Conservation (phyloP, 1,140 invertebrate species). For the Colletes gigas region DNA sequence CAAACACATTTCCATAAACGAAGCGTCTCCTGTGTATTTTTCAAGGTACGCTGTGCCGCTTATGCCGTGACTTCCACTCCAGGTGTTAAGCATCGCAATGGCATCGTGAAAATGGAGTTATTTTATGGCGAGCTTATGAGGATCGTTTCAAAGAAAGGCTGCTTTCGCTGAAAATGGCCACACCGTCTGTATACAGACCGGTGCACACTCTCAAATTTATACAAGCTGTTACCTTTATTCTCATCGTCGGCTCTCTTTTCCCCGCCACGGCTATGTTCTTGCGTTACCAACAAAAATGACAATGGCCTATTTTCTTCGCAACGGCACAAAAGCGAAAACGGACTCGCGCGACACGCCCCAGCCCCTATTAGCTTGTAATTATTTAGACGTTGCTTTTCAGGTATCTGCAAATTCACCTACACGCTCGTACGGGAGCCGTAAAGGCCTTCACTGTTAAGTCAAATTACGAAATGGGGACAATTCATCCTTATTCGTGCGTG, state of each 20-base stretch:
- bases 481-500: too few relatives aligned
- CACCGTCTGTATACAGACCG: slow-evolving; percentile 49
- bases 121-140: slow-evolving; percentile 61
- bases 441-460: too few relatives aligned
- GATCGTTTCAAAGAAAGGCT: slow-evolving; percentile 53
- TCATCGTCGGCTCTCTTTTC: slow-evolving; percentile 36
- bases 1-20: slow-evolving; percentile 64
- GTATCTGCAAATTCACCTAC: not conserved
- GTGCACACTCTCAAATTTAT: slow-evolving; percentile 45
- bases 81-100: slow-evolving; percentile 60
- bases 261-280: not conserved
- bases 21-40: slow-evolving; percentile 56
- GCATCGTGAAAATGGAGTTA: slow-evolving; percentile 65
- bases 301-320: slow-evolving; percentile 30
- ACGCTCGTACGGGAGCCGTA: not conserved
- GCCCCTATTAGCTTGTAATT: slow-evolving; percentile 14
- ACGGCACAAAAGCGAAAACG: not conserved
- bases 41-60: slow-evolving; percentile 46
- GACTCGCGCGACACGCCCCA: not conserved
- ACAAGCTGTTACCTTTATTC: slow-evolving; percentile 48
- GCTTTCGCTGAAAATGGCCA: slow-evolving; percentile 48
- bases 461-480: too few relatives aligned
- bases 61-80: slow-evolving; percentile 62
- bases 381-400: not conserved
- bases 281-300: not conserved